phyloP scores from a whole-genome alignment of 2,888 invertebrate genomes.

The Apodemia duryi region DNA sequence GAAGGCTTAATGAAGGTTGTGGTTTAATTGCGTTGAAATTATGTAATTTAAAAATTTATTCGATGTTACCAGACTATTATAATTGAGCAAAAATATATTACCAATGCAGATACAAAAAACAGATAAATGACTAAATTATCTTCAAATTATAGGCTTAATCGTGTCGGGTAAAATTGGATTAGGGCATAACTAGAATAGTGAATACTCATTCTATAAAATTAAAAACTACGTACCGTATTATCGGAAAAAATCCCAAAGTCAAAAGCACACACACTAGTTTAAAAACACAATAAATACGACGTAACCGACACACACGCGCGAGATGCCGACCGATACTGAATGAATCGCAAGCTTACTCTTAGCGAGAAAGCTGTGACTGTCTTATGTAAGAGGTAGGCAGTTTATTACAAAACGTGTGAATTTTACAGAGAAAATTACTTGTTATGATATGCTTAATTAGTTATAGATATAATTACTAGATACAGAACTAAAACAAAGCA shows the following conservation, averaged over 20 bases:
- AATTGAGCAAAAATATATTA: no score
- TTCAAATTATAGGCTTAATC: no score
- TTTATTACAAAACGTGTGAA: constrained; percentile 14
- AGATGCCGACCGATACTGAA: constrained; percentile 6
- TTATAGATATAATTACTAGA: constrained; percentile 12
- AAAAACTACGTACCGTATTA: neutral
- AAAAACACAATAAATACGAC: constrained; percentile 20
- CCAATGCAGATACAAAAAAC: no score
- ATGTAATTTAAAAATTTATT: no score
- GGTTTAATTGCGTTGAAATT: no score
- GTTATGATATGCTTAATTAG: constrained; percentile 8
- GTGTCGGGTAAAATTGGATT: no score
- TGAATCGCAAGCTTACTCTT: neutral
- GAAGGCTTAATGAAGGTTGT: no score
- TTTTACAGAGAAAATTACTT: constrained; percentile 10
- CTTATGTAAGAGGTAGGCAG: constrained; percentile 11
- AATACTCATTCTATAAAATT: neutral
- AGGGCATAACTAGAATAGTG: no score
- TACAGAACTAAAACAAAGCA: constrained; percentile 3
- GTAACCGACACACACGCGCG: constrained; percentile 10
- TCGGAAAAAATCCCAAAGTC: neutral
- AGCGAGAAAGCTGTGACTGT: constrained; percentile 3
- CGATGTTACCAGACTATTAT: no score
- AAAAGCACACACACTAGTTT: constrained; percentile 13
- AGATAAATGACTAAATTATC: no score